Conservation (phyloP, 2,113 vertebrate species). For the Calcarius ornatus region DNA sequence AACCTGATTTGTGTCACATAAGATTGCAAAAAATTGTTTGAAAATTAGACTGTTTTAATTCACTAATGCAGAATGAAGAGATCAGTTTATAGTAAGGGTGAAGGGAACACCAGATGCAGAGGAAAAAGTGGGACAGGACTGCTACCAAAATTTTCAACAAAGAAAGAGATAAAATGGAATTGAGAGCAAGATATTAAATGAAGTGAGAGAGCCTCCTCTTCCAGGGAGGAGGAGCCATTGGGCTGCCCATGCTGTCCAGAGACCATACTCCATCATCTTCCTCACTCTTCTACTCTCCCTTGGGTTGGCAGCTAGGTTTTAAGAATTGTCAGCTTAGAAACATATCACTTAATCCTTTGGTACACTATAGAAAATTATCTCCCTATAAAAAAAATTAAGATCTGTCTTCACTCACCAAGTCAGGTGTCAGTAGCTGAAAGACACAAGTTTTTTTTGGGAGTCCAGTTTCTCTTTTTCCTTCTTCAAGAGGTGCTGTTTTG, state of each 20-base stretch:
- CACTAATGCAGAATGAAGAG: background rate
- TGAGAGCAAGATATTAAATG: background rate
- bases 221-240: background rate
- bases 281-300: background rate
- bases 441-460: background rate
- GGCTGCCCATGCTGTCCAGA: background rate
- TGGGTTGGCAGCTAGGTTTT: background rate
- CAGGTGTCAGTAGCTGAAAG: background rate
- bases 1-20: background rate
- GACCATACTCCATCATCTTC: background rate
- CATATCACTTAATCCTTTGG: background rate
- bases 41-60: background rate
- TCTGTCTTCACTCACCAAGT: background rate
- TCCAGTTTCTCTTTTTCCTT: background rate
- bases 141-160: background rate
- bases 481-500: background rate
- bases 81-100: background rate
- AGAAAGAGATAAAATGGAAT: accelerated
- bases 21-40: background rate
- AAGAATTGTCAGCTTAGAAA: background rate
- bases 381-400: background rate
- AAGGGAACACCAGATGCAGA: background rate
- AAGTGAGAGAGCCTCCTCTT: background rate
- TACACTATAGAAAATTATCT: background rate
- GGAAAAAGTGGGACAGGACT: background rate